Base-by-base conservation (phyloP, 2,888 invertebrate species). In the Sthenelais limicola region DNA sequence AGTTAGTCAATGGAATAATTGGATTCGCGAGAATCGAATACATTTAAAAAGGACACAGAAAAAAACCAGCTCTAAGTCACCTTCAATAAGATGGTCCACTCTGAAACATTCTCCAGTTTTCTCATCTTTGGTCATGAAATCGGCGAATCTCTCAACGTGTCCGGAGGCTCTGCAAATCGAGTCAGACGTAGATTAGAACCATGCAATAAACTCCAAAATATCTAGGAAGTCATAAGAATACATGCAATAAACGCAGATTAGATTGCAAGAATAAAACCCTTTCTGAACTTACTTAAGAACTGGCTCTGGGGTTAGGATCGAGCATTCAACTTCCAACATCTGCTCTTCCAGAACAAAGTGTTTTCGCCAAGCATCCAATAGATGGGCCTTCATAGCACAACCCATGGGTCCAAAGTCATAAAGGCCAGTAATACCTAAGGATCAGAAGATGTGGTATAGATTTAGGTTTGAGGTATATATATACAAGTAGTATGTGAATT, bases 401-500 rank as follows among this genome's bases (percentile, higher is more conserved):
- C 99, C 99, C 97, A 99, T 98, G 0, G 99, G 99, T 0, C 99
- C 99, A 88, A 97, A 99, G 89, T 99, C 99, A 89, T 95, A 98
- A 85, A 98, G 95, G 0, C 98, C 92, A 82, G 91, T 89, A 26
- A 91, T 88, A 78, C 91, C 90, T 90, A 75, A 0, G 79, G 73
- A 52, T 43, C 30, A 35, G 4, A 9, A 18, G 52, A 7, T n/a
- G n/a, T 52, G 9, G 52, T 52, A 24, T 52, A 9, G n/a, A n/a
- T n/a, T n/a, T n/a, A n/a, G n/a, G n/a, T n/a, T n/a, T n/a, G n/a
- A n/a, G n/a, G n/a, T n/a, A n/a, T n/a, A n/a, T n/a, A n/a, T n/a
- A n/a, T n/a, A n/a, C n/a, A n/a, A n/a, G n/a, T n/a, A n/a, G n/a
- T n/a, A n/a, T n/a, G n/a, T n/a, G n/a, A n/a, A n/a, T n/a, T n/a